Percentiles rank a stretch among this genome's conserved stretches.
Evolutionary conservation across 2,797 vertebrate species (phyloP).

Genomic region (Aplochiton taeniatus): DNA sequence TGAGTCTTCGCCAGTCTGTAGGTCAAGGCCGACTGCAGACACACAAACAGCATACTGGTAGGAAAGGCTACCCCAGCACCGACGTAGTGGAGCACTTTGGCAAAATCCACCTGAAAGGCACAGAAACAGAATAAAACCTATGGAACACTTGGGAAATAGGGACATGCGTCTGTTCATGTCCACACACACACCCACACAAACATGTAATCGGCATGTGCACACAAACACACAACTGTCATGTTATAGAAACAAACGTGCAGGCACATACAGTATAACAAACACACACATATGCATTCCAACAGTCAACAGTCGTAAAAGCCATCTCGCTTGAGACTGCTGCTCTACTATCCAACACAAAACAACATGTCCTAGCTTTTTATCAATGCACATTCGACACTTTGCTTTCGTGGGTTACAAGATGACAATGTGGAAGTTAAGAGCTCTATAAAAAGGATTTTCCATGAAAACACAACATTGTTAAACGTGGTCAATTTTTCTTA

Average conservation of each 20-base stretch:
- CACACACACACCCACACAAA: not conserved
- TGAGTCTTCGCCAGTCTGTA: constrained; percentile 85
- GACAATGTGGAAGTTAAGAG: not conserved
- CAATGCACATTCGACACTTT: not conserved
- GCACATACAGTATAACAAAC: no score
- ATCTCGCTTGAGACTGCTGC: no score
- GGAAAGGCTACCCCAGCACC: constrained; percentile 88
- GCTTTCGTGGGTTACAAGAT: not conserved
- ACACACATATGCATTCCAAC: not conserved
- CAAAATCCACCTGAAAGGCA: constrained; percentile 81
- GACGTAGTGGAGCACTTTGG: constrained; percentile 87
- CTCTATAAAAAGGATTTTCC: no score
- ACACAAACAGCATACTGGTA: constrained; percentile 86
- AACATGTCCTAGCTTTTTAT: not conserved
- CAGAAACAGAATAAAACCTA: not conserved
- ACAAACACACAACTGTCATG: no score
- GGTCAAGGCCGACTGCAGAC: constrained; percentile 85
- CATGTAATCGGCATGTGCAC: no score
- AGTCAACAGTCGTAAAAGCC: not conserved
- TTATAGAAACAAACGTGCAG: no score
- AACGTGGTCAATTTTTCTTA: no score
- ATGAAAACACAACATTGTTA: no score
- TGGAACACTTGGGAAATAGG: no score
- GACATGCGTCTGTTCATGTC: no score
- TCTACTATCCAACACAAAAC: not conserved